Base-by-base conservation (phyloP, 2,797 vertebrate species). In the Epinephelus awoara region DNA sequence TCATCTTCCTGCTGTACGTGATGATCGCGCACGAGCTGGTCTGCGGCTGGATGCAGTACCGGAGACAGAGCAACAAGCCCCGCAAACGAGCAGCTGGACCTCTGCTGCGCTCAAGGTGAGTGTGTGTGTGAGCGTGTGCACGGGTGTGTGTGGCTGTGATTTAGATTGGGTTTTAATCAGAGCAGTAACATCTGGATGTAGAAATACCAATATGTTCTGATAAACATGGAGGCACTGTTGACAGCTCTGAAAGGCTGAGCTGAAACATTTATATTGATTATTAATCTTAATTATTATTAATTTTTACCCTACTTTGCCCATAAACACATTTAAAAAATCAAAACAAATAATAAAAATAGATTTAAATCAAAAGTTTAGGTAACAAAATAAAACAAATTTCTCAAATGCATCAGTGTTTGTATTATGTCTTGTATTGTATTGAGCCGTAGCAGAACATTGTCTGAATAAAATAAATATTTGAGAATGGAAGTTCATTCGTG, bases 21-120 rank as follows among this genome's bases (percentile, higher is more conserved):
- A 96, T 97, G 96, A 98, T 98, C 77, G 95, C 96, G 17, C 97
- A 97, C 58, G 97, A 97, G 87, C 91, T 98, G 89, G 92, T 97
- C 68, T 96, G 97, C 4, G 97, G 97, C 79, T 97, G 96, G 95
- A 96, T 98, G 93, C 96, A 97, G 83, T 94, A 96, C 74, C 93
- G 95, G 77, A 95, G 94, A 85, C 95, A 94, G 88, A 92, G 93
- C 18, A 83, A 91, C 86, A 96, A 94, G 77, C 95, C 96, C 0
- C 94, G 94, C 76, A 94, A 93, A 84, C 93, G 88, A 61, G 61
- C 92, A 0, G 93, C 89, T 0, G 94, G 94, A 79, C 95, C 95
- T 0, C 92, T 93, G 50, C 95, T 95, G 95, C 88, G 92, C 67
- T 92, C 95, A 34, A 95, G 96, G 97, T 97, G 83, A 91, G 95